phyloP scores from a whole-genome alignment of 1,140 invertebrate species.

The Ceratosolen fusciceps region DNA sequence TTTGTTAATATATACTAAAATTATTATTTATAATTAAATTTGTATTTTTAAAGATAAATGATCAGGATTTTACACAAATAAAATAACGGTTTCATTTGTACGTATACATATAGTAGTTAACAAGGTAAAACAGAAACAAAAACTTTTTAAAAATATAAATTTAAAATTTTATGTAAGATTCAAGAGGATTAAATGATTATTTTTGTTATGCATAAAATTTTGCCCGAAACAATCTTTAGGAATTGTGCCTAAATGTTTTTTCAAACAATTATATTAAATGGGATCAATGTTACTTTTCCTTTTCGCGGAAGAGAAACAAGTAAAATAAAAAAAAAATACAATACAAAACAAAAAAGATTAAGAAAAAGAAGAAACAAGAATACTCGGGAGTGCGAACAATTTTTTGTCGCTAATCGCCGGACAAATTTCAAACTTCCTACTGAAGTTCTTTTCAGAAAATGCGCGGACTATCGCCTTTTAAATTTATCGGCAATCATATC shows the following conservation, averaged over 20 bases:
- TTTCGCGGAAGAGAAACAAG: conserved; percentile 40
- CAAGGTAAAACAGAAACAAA: background rate
- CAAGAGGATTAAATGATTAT: conserved; percentile 31
- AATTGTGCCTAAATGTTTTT: conserved; percentile 66
- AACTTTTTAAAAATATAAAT: conserved; percentile 2
- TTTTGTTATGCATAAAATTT: conserved; percentile 54
- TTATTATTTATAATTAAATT: background rate
- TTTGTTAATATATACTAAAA: background rate
- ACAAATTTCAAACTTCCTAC: conserved; percentile 1
- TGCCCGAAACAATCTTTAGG: conserved; percentile 63
- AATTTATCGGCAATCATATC: conserved; percentile 44
- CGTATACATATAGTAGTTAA: conserved; percentile 16
- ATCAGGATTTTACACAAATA: conserved; percentile 38
- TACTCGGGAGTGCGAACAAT: conserved; percentile 30
- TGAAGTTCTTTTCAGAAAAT: conserved; percentile 1
- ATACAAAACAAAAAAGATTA: background rate
- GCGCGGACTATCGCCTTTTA: conserved; percentile 42
- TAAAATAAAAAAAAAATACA: conserved; percentile 27
- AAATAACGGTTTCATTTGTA: conserved; percentile 27
- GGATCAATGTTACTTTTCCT: conserved; percentile 62
- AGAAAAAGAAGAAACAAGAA: background rate
- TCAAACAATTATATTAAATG: conserved; percentile 63
- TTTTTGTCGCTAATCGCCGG: background rate
- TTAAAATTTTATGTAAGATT: conserved; percentile 26
- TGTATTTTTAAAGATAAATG: background rate